Evolutionary conservation across 2,797 vertebrate genomes (phyloP).

Genomic region (Chrysocyon brachyurus): DNA sequence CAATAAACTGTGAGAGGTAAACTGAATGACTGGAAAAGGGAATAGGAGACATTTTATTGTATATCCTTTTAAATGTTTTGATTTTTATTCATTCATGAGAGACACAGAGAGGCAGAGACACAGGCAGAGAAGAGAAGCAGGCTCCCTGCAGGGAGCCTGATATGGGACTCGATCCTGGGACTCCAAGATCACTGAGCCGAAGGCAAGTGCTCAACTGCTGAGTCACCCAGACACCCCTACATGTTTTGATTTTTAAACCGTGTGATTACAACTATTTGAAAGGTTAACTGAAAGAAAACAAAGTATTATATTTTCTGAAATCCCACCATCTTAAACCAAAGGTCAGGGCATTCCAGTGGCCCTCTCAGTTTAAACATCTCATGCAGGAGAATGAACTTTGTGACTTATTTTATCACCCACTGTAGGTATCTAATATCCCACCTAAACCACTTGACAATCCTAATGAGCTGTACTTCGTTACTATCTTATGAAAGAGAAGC

Average conservation of each 20-base stretch:
- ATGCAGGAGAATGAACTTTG: not conserved
- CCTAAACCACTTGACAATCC: not conserved
- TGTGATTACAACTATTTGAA: not conserved
- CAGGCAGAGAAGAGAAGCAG: not conserved
- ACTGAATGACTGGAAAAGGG: not conserved
- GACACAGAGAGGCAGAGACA: not conserved
- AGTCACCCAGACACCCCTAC: not conserved
- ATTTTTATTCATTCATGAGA: not conserved
- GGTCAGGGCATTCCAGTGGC: rapidly evolving
- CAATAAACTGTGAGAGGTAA: not conserved
- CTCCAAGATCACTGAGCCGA: not conserved
- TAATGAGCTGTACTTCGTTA: not conserved
- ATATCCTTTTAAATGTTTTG: not conserved
- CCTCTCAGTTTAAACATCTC: not conserved
- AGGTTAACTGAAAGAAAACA: not conserved
- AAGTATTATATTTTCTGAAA: not conserved
- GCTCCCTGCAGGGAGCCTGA: not conserved
- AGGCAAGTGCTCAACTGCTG: rapidly evolving
- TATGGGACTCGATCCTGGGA: not conserved
- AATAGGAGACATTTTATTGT: not conserved
- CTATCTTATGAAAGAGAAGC: not conserved
- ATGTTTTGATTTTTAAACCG: not conserved
- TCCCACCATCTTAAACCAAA: not conserved
- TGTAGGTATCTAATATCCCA: not conserved
- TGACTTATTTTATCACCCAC: not conserved